A percentile compares a stretch with the other conserved stretches of the same genome.
Evolutionary conservation across 1,140 invertebrate genomes (phyloP).

Genomic region (Penaeus japonicus): DNA sequence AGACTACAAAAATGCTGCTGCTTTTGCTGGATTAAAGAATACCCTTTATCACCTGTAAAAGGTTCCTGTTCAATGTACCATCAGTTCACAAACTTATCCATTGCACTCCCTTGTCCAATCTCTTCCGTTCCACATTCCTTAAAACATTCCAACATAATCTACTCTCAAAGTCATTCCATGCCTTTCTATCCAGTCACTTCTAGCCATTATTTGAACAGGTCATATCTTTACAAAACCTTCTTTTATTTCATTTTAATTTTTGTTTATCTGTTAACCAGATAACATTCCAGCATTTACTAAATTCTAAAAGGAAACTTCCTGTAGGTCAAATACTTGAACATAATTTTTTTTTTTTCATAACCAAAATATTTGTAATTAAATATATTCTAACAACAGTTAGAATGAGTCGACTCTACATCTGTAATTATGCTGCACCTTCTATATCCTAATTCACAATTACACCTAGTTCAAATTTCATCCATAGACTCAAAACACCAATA

Average conservation of each 20-base stretch:
- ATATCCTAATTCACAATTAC: conserved; percentile 2
- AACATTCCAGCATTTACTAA: conserved; percentile 11
- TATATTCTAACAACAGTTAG: conserved; percentile 43
- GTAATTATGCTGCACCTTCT: conserved; percentile 7
- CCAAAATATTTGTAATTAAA: conserved; percentile 40
- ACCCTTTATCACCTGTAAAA: conserved; percentile 10
- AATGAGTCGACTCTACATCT: conserved; percentile 9
- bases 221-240: conserved; percentile 4
- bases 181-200: conserved; percentile 40
- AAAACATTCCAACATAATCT: conserved; percentile 26
- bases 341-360: background rate
- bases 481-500: background rate
- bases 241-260: background rate
- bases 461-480: conserved; percentile 11
- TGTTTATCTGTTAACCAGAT: conserved; percentile 26
- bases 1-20: conserved; percentile 33
- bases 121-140: conserved; percentile 37
- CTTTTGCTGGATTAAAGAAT: background rate
- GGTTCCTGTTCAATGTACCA: conserved; percentile 39
- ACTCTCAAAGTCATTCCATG: conserved; percentile 22
- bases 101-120: conserved; percentile 14
- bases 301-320: background rate
- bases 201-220: conserved; percentile 37
- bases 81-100: conserved; percentile 23
- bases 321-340: background rate